Base-by-base conservation (phyloP, 2,113 vertebrate species). In the Ceyx cyanopectus region DNA sequence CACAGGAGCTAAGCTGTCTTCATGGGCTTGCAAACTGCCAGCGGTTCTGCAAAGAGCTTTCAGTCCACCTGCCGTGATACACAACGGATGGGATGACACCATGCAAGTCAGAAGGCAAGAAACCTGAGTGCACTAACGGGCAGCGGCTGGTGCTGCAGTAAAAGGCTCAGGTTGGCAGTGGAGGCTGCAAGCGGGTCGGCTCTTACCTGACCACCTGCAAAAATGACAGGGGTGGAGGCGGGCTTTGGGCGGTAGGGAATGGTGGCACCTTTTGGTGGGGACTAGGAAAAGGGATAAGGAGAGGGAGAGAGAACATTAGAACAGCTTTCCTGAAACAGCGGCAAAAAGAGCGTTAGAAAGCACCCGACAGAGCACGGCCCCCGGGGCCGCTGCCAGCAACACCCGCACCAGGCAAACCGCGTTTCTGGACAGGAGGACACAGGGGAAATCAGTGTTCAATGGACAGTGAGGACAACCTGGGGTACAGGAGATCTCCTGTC, bases 51-150 rank as follows among this genome's bases (percentile, higher is more conserved):
- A 78, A 57, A 95, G 96, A 97, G 97, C 97, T 97, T 96, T 97
- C 90, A 60, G 87, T 94, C 94, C 91, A 83, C 79, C 24, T 94
- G 69, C 69, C 2, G 0, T 18, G 87, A 93, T 34, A 82, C 58
- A 14, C 92, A n/a, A 90, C 0, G 12, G 94, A 95, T 87, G 90
- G 97, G 93, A 93, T 93, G 92, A 97, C 88, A 96, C 78, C 97
- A 98, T 98, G 98, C 97, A 97, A 96, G 97, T 98, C 98, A 98
- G 97, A 98, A 98, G 97, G 97, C 96, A 96, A 98, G 98, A 99
- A 99, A 99, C 99, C 99, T 99, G 99, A 99, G 98, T 98, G 98
- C 98, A 99, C 99, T 99, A 99, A 99, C 99, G 98, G 99, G 99
- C 99, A 99, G 99, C 98, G 99, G 99, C 98, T 99, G 99, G 98